phyloP scores from a whole-genome alignment of 2,113 vertebrate species.

The Microcebus lehilahytsara region DNA sequence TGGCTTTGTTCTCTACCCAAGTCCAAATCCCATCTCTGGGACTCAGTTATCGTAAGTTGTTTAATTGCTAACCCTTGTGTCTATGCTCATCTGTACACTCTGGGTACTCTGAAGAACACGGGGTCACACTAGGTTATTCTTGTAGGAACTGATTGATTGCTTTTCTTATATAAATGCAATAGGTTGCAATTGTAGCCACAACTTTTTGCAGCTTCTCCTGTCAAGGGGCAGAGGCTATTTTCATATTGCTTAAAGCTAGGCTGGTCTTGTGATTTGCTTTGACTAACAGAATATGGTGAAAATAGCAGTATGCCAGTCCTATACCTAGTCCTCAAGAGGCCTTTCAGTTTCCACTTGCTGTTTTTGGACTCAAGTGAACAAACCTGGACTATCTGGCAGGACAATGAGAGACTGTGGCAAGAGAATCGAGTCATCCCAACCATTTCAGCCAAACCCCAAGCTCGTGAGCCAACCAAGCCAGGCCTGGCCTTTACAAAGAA shows the following conservation, averaged over 20 bases:
- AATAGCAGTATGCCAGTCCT: neutral
- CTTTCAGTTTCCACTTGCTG: neutral
- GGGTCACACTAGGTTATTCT: neutral
- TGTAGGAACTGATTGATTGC: neutral
- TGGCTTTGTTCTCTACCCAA: neutral
- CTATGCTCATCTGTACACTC: neutral
- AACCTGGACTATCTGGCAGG: neutral
- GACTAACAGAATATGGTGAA: neutral
- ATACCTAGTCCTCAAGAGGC: neutral
- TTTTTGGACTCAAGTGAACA: neutral
- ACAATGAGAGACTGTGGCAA: neutral
- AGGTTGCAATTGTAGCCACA: neutral
- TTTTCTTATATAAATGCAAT: neutral
- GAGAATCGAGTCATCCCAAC: neutral
- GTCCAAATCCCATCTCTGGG: neutral
- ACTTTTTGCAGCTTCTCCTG: neutral
- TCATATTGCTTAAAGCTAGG: neutral
- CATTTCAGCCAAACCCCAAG: too few relatives aligned
- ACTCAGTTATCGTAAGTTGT: neutral
- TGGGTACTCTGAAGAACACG: neutral
- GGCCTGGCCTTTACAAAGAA: neutral
- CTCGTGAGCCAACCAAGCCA: neutral
- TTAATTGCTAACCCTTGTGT: neutral
- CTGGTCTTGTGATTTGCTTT: neutral
- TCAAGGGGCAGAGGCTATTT: neutral